These are phyloP conservation scores for Campoletis raptor DNA, from an alignment of 2,888 invertebrate genomes.

Conservation along the genomic window DNA sequence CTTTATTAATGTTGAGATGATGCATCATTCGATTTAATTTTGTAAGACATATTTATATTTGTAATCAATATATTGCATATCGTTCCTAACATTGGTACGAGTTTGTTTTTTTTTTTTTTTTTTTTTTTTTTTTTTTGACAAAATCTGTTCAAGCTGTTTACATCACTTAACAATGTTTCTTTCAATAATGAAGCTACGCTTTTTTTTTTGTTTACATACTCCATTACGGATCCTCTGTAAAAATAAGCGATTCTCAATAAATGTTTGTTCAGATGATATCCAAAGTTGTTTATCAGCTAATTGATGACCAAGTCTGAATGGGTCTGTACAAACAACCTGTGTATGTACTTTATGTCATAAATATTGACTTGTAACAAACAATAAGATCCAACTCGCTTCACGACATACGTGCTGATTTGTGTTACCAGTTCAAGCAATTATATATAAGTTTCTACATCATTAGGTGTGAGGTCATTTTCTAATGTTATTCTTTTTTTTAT, in stretches of 20 bases:
- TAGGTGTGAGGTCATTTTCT: neutral
- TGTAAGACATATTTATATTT: neutral
- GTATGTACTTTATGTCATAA: neutral
- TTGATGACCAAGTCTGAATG: neutral
- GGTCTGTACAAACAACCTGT: neutral
- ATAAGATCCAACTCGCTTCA: neutral
- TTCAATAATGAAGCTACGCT: neutral
- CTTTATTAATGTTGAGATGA: neutral
- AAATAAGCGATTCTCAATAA: neutral
- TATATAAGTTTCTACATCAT: neutral
- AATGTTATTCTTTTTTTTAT: neutral
- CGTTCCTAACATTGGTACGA: neutral
- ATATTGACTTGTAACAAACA: neutral
- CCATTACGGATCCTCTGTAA: too few relatives aligned
- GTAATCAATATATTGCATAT: neutral
- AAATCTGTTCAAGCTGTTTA: neutral
- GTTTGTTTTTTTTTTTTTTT: neutral
- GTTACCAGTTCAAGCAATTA: neutral
- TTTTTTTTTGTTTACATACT: neutral
- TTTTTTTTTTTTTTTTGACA: too few relatives aligned
- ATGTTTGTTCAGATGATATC: neutral
- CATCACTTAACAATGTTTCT: neutral
- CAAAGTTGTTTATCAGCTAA: neutral
- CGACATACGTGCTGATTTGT: neutral
- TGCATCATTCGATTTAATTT: neutral